Percentiles rank a stretch among this genome's conserved stretches.
These are phyloP conservation scores for Bos indicus DNA, from an alignment of 2,113 vertebrate species.

Conservation along the genomic window DNA sequence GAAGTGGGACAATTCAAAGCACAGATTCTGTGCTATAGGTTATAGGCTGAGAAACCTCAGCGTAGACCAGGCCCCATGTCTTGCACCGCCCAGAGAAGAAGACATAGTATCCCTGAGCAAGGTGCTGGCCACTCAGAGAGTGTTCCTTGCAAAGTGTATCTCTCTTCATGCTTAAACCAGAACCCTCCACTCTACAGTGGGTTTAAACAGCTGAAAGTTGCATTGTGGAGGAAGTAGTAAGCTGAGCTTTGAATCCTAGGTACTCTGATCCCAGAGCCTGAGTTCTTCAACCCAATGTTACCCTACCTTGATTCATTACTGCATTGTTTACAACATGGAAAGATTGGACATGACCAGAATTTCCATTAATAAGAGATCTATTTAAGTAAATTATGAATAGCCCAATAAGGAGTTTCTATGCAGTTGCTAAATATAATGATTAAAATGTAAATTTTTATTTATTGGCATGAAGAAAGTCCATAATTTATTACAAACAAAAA, in stretches of 20 bases:
- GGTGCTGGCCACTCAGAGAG: not conserved
- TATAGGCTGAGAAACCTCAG: not conserved
- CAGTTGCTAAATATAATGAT: not conserved
- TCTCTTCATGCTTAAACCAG: not conserved
- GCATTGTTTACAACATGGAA: not conserved
- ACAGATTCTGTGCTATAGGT: not conserved
- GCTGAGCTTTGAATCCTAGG: not conserved
- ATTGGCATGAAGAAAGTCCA: not conserved
- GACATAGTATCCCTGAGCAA: not conserved
- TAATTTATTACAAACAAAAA: constrained; percentile 18
- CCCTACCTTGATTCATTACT: not conserved
- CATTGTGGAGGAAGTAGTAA: not conserved
- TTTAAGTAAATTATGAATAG: not conserved
- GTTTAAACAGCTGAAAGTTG: not conserved
- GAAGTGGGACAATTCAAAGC: not conserved
- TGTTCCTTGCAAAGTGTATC: not conserved
- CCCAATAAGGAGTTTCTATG: not conserved
- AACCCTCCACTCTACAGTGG: not conserved
- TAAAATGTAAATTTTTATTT: not conserved
- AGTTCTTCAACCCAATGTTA: not conserved
- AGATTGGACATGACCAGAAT: not conserved
- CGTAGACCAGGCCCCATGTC: not conserved
- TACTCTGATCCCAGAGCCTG: not conserved
- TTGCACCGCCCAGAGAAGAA: not conserved
- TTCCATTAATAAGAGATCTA: not conserved